phyloP scores from a whole-genome alignment of 2,113 vertebrate genomes.

The Anolis carolinensis region DNA sequence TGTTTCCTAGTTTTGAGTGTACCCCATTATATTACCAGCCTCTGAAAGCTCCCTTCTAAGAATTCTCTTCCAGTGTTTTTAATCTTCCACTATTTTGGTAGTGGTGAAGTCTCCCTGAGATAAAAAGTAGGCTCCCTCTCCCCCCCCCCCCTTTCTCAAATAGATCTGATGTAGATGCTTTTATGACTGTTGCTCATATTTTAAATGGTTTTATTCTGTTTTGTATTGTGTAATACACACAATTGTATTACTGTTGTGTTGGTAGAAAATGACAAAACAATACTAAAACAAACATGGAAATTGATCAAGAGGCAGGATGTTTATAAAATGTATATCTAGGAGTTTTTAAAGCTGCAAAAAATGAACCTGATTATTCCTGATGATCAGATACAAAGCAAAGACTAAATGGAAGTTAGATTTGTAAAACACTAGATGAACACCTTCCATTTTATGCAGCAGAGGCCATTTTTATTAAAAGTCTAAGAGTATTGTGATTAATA shows the following conservation, averaged over 20 bases:
- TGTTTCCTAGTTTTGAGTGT: not conserved
- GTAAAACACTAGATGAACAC: not conserved
- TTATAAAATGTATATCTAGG: not conserved
- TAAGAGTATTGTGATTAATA: not conserved
- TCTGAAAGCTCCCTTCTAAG: not conserved
- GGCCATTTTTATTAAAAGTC: conserved; percentile 24
- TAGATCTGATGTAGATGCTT: not conserved
- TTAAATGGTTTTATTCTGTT: not conserved
- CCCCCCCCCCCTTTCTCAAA: too few relatives aligned
- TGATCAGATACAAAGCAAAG: not conserved
- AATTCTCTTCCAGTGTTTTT: not conserved
- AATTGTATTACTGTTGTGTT: not conserved
- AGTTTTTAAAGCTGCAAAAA: not conserved
- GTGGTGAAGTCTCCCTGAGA: not conserved
- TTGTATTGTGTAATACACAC: not conserved
- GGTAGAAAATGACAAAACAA: not conserved
- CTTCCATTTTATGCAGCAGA: not conserved
- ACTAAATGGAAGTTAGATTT: not conserved
- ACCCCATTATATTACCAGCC: not conserved
- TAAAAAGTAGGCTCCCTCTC: too few relatives aligned
- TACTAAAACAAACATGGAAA: not conserved
- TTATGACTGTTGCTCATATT: not conserved
- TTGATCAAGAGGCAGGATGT: not conserved
- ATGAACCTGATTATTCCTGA: not conserved
- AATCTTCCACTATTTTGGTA: not conserved